A percentile compares a stretch with the other conserved stretches of the same genome.
Evolutionary conservation across 2,888 invertebrate species (phyloP).

Genomic region (Stomorhina lunata): DNA sequence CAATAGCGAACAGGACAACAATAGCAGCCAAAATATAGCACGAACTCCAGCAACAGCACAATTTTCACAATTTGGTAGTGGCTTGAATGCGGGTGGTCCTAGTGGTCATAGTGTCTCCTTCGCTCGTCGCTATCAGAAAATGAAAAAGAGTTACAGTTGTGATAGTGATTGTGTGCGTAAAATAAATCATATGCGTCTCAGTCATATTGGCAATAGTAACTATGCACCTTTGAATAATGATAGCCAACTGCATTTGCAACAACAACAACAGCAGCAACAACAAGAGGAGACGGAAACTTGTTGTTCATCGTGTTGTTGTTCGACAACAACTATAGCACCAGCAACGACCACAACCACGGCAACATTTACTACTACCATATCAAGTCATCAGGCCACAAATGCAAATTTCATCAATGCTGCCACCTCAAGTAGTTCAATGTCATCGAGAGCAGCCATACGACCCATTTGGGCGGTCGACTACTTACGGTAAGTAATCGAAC

Average conservation of each 20-base stretch:
- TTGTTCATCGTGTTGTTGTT: conserved; percentile 68
- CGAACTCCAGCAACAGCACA: too few relatives aligned
- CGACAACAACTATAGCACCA: conserved; percentile 68
- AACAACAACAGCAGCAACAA: not conserved
- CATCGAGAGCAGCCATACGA: conserved; percentile 72
- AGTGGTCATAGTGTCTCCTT: not conserved
- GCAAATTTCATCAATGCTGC: conserved; percentile 61
- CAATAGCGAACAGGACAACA: conserved; percentile 35
- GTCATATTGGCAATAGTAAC: conserved; percentile 28
- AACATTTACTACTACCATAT: conserved; percentile 77
- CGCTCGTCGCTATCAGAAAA: conserved; percentile 68
- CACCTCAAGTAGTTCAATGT: conserved; percentile 73
- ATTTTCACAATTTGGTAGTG: conserved; percentile 20
- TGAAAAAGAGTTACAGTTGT: conserved; percentile 78
- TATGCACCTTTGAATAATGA: not conserved
- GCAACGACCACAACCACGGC: conserved; percentile 70
- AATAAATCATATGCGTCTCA: conserved; percentile 50
- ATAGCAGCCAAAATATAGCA: conserved; percentile 32
- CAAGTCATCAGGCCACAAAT: conserved; percentile 65
- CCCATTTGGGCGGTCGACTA: conserved; percentile 85
- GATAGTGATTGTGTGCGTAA: conserved; percentile 75
- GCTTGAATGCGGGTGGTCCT: not conserved
- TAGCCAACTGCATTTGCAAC: conserved; percentile 20
- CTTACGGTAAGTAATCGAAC: conserved; percentile 82
- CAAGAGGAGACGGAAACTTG: conserved; percentile 63